phyloP scores from a whole-genome alignment of 2,888 invertebrate genomes.

The Drosophila niveifrons region DNA sequence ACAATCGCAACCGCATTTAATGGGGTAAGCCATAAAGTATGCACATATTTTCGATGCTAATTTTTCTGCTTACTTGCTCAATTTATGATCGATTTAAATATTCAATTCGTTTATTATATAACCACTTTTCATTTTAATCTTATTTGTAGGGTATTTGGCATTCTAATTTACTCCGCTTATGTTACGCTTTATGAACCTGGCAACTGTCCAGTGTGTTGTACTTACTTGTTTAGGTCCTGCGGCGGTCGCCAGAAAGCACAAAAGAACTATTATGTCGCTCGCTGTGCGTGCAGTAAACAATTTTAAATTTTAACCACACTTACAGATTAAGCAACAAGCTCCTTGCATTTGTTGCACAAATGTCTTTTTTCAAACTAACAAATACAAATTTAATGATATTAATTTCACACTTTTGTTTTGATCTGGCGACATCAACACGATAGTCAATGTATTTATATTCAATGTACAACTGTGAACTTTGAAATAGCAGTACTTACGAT shows the following conservation, averaged over 20 bases:
- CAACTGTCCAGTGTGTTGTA: conserved; percentile 51
- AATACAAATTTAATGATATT: too few relatives aligned
- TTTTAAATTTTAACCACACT: conserved; percentile 36
- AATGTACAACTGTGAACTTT: too few relatives aligned
- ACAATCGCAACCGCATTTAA: not conserved
- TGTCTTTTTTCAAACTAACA: not conserved
- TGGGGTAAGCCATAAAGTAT: conserved; percentile 1
- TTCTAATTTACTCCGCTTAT: not conserved
- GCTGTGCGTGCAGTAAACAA: conserved; percentile 24
- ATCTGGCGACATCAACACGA: too few relatives aligned
- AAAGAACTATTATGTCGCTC: conserved; percentile 33
- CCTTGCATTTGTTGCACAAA: not conserved
- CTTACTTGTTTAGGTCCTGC: conserved; percentile 42
- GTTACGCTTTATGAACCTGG: conserved; percentile 47
- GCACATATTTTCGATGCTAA: not conserved
- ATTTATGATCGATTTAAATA: not conserved
- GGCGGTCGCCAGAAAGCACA: conserved; percentile 36
- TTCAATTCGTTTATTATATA: not conserved
- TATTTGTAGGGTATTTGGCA: conserved; percentile 32
- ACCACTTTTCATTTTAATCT: not conserved
- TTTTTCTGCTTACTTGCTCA: not conserved
- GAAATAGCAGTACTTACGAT: too few relatives aligned
- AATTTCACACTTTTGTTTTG: too few relatives aligned
- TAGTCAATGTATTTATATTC: too few relatives aligned
- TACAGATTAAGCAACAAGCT: conserved; percentile 1